These are phyloP conservation scores for Heliconius eleuchia DNA, from an alignment of 1,140 invertebrate genomes.

Conservation along the genomic window DNA sequence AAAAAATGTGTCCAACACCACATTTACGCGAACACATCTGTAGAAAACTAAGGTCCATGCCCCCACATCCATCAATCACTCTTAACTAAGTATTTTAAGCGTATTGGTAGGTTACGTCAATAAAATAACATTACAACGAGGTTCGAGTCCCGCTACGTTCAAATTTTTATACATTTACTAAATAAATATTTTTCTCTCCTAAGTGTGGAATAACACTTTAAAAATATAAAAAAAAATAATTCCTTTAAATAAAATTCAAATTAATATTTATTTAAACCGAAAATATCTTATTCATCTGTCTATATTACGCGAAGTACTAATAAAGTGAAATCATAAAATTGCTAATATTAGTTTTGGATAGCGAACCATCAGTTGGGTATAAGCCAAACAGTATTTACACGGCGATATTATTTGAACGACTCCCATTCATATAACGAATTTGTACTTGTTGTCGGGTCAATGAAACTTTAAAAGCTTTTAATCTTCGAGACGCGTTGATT, in stretches of 20 bases:
- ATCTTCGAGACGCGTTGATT: background rate
- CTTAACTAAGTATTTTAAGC: too few species aligned
- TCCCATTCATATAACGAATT: slow-evolving; percentile 4
- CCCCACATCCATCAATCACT: too few species aligned
- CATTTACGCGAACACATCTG: too few species aligned
- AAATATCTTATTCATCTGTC: background rate
- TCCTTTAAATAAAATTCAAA: background rate
- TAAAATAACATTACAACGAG: too few species aligned
- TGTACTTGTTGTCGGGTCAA: slow-evolving; percentile 3
- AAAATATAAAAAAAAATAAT: too few species aligned
- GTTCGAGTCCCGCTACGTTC: too few species aligned
- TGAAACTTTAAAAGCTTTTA: background rate
- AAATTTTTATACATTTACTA: too few species aligned
- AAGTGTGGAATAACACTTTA: too few species aligned
- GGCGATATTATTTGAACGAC: slow-evolving; percentile 9
- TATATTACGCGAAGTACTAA: background rate
- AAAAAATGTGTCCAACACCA: too few species aligned
- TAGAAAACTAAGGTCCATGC: too few species aligned
- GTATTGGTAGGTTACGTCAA: too few species aligned
- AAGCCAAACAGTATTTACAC: slow-evolving; percentile 12
- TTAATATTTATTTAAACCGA: background rate
- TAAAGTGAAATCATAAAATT: slow-evolving; percentile 16
- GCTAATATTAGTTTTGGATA: slow-evolving; percentile 17
- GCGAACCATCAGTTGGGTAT: slow-evolving; percentile 10
- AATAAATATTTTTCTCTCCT: too few species aligned